Evolutionary conservation across 2,797 vertebrate genomes (phyloP).

Genomic region (Tadarida brasiliensis): DNA sequence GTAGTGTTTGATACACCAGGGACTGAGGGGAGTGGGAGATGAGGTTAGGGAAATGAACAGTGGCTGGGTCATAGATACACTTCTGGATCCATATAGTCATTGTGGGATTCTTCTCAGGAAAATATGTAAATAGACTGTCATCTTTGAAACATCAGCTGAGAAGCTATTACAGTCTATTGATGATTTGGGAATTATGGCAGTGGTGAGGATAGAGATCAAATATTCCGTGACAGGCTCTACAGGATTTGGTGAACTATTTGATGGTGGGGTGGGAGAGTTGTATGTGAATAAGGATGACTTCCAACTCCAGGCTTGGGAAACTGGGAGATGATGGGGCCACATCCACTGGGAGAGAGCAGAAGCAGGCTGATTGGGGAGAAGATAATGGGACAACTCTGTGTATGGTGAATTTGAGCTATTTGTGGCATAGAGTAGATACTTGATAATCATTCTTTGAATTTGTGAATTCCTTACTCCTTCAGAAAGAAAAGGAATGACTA

Average conservation of each 20-base stretch:
- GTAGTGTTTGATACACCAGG: not conserved
- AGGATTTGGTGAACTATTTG: not conserved
- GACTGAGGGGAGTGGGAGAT: not conserved
- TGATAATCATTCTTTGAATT: not conserved
- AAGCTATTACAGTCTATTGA: not conserved
- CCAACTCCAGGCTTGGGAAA: slow-evolving; percentile 30
- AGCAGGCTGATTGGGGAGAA: not conserved
- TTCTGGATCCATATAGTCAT: not conserved
- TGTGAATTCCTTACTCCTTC: slow-evolving; percentile 10
- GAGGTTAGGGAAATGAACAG: not conserved
- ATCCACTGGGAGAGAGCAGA: not conserved
- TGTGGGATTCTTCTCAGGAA: not conserved
- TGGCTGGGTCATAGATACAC: not conserved
- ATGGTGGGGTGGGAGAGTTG: not conserved
- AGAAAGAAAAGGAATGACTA: slow-evolving; percentile 43
- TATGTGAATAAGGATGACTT: not conserved
- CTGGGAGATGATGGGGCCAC: not conserved
- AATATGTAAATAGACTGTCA: not conserved
- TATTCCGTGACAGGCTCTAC: not conserved
- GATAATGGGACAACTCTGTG: not conserved
- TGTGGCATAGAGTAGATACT: not conserved
- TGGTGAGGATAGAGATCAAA: not conserved
- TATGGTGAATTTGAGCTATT: not conserved
- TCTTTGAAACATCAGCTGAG: not conserved
- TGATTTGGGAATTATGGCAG: not conserved